A percentile compares a stretch with the other conserved stretches of the same genome.
Evolutionary conservation across 1,140 invertebrate genomes (phyloP).

Genomic region (Brachionus asplanchnoidis): DNA sequence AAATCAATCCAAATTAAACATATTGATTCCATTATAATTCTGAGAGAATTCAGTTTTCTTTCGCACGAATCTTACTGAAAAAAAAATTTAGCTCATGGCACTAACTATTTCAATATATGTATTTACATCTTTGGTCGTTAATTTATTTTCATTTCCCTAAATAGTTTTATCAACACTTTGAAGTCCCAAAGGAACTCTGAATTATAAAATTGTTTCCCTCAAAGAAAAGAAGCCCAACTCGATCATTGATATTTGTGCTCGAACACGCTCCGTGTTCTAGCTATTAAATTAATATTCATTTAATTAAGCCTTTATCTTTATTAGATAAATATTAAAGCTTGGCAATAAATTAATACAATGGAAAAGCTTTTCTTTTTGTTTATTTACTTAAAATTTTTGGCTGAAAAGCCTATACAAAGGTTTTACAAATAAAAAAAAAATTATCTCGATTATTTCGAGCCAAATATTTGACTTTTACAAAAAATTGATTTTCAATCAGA

Average conservation of each 20-base stretch:
- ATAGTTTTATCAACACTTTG: not conserved
- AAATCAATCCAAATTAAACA: conserved; percentile 24
- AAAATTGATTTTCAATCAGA: not conserved
- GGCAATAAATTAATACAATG: not conserved
- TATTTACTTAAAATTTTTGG: not conserved
- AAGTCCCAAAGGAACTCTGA: not conserved
- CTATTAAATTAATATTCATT: not conserved
- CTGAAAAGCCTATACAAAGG: not conserved
- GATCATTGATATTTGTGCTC: not conserved
- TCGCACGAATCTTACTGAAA: not conserved
- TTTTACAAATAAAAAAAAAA: not conserved
- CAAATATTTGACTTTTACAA: not conserved
- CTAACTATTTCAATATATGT: not conserved
- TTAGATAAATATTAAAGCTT: not conserved
- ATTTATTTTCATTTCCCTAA: not conserved
- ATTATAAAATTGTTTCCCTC: not conserved
- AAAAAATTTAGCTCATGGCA: not conserved
- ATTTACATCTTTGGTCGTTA: not conserved
- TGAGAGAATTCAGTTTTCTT: not conserved
- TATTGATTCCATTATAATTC: conserved; percentile 1
- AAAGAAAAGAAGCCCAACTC: not conserved
- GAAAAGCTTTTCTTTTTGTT: not conserved
- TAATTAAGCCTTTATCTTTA: not conserved
- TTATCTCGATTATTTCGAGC: not conserved
- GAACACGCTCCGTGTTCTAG: not conserved